phyloP scores from a whole-genome alignment of 2,113 vertebrate genomes.

The Pomatorhinus ruficollis region DNA sequence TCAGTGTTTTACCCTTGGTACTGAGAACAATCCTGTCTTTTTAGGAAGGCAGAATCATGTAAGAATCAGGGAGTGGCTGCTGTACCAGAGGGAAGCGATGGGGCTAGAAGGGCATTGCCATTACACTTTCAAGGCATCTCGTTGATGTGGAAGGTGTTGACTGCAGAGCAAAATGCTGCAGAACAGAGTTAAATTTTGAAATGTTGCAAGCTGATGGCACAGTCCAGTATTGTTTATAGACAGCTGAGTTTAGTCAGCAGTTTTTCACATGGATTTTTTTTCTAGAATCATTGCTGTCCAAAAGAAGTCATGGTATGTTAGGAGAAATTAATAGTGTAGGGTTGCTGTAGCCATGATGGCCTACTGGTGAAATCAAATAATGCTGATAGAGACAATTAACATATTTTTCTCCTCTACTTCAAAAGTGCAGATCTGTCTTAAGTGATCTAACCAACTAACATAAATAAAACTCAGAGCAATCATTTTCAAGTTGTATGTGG shows the following conservation, averaged over 20 bases:
- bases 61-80: background rate
- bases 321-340: background rate
- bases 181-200: background rate
- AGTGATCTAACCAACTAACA: background rate
- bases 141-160: background rate
- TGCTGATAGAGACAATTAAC: background rate
- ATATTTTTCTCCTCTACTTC: background rate
- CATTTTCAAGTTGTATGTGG: background rate
- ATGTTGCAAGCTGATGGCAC: background rate
- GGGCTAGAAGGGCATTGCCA: background rate
- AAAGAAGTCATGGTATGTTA: background rate
- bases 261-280: background rate
- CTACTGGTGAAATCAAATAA: background rate
- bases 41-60: background rate
- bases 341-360: background rate
- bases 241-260: background rate
- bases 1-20: background rate
- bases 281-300: background rate
- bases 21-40: background rate
- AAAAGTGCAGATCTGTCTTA: background rate
- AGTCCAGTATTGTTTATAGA: background rate
- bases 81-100: slow-evolving; percentile 74
- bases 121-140: background rate
- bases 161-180: background rate
- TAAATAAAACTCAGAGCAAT: background rate